A percentile compares a stretch with the other conserved stretches of the same genome.
Conservation (phyloP, 2,888 invertebrate species). For the Agriotes lineatus region DNA sequence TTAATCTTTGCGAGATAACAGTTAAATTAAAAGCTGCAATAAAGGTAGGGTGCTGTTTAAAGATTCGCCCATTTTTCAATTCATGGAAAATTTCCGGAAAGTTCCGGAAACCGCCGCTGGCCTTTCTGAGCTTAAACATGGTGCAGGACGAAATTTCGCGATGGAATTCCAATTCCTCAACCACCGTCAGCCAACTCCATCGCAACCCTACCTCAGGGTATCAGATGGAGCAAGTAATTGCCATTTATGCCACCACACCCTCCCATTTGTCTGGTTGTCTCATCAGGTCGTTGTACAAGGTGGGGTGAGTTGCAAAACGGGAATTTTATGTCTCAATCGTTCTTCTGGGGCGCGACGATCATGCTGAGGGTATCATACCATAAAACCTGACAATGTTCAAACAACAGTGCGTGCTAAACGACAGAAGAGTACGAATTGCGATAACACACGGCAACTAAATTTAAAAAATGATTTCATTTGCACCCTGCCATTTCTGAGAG, state of each 20-base stretch:
- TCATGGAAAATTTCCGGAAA: not conserved
- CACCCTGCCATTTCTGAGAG: not conserved
- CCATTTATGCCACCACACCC: slow-evolving; percentile 38
- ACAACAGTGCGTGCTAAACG: slow-evolving; percentile 26
- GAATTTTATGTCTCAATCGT: slow-evolving; percentile 38
- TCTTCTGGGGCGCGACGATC: slow-evolving; percentile 19
- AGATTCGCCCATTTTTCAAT: not conserved
- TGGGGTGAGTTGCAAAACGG: slow-evolving; percentile 23
- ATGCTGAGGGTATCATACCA: slow-evolving; percentile 9
- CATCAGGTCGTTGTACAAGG: slow-evolving; percentile 30
- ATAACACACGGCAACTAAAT: slow-evolving; percentile 12
- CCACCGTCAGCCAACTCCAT: slow-evolving; percentile 15
- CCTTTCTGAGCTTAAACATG: slow-evolving; percentile 1
- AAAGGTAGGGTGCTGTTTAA: too few species aligned
- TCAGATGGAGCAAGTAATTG: slow-evolving; percentile 34
- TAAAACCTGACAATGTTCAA: slow-evolving; percentile 23
- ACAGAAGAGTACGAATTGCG: not conserved
- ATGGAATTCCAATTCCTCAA: slow-evolving; percentile 10
- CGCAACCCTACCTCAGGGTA: slow-evolving; percentile 23
- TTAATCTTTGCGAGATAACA: too few species aligned
- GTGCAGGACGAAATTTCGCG: not conserved
- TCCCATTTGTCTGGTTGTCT: slow-evolving; percentile 36
- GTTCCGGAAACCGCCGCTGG: not conserved
- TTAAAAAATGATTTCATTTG: slow-evolving; percentile 23
- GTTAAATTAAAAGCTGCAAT: too few species aligned